Evolutionary conservation across 2,113 vertebrate species (phyloP).

Genomic region (Ellobius talpinus): DNA sequence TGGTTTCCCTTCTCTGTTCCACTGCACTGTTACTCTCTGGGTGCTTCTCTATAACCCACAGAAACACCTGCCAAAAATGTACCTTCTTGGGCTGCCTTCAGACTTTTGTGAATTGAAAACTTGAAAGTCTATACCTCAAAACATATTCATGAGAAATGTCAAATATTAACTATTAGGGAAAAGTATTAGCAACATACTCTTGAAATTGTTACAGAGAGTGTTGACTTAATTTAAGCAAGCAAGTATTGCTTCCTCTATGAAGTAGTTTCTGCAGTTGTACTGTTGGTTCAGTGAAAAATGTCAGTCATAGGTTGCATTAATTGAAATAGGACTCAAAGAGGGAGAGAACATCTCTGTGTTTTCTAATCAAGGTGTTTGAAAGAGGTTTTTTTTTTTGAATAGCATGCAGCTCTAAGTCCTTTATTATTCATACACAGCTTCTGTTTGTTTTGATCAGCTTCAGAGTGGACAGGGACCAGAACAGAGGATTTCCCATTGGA

Average conservation of each 20-base stretch:
- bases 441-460: constrained; percentile 42
- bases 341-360: neutral
- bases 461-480: neutral
- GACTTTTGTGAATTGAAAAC: neutral
- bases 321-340: neutral
- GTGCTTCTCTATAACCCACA: neutral
- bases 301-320: neutral
- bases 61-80: neutral
- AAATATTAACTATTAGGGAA: neutral
- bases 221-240: neutral
- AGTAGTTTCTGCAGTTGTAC: neutral
- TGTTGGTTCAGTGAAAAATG: neutral
- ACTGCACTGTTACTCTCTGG: neutral
- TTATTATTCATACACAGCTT: neutral
- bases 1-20: neutral
- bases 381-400: neutral
- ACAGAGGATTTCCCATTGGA: neutral
- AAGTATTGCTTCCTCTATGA: neutral
- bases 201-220: neutral
- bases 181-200: neutral
- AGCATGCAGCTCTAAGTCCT: neutral
- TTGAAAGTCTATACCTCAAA: neutral
- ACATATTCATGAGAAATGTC: neutral
- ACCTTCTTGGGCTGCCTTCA: neutral
- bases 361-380: neutral